These are phyloP conservation scores for Drosophila nannoptera DNA, from an alignment of 1,140 invertebrate genomes.

Conservation along the genomic window DNA sequence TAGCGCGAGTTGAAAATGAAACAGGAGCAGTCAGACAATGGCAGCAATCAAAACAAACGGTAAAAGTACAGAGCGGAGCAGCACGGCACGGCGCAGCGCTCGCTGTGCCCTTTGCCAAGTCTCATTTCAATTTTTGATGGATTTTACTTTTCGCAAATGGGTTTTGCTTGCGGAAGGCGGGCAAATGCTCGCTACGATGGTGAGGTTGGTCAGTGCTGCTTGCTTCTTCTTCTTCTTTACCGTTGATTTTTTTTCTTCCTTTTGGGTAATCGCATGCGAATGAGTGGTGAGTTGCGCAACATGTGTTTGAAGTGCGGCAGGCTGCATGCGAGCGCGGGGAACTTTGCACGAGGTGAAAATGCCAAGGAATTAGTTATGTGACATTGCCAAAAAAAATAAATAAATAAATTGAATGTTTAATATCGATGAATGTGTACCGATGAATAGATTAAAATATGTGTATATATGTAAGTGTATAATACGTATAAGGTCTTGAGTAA, in stretches of 20 bases:
- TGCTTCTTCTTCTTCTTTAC: not conserved
- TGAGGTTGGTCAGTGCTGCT: conserved; percentile 66
- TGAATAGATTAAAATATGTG: too few relatives aligned
- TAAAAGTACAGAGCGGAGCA: not conserved
- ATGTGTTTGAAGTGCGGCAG: not conserved
- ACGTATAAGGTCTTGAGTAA: too few relatives aligned
- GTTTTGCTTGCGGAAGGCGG: conserved; percentile 37
- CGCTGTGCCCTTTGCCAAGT: conserved; percentile 18
- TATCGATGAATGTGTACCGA: too few relatives aligned
- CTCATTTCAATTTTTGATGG: conserved; percentile 37
- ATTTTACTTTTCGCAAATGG: conserved; percentile 20
- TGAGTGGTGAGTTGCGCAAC: not conserved
- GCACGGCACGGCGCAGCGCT: not conserved
- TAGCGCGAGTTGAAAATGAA: not conserved
- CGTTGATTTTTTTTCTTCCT: not conserved
- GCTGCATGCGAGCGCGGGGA: conserved; percentile 9
- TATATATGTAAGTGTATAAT: too few relatives aligned
- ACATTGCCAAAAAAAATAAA: too few relatives aligned
- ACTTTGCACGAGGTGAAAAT: conserved; percentile 2
- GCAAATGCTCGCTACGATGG: conserved; percentile 27
- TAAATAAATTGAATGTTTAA: too few relatives aligned
- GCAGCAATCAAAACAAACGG: conserved; percentile 12
- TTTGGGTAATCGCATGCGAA: not conserved
- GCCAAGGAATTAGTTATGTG: not conserved
- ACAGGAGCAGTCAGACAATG: conserved; percentile 14